phyloP scores from a whole-genome alignment of 2,113 vertebrate genomes.

The Glaucidium brasilianum region DNA sequence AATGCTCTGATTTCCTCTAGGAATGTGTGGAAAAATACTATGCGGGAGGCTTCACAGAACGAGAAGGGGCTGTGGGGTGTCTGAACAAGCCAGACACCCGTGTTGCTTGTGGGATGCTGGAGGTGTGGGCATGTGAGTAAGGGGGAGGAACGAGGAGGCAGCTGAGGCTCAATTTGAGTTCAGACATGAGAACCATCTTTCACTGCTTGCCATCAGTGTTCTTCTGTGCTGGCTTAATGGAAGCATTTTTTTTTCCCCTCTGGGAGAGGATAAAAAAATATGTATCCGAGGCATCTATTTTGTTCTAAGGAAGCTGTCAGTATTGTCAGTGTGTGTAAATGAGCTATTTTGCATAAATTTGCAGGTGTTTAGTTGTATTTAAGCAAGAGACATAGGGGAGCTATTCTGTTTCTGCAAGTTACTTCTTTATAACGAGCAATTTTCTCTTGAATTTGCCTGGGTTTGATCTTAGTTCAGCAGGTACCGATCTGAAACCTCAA shows the following conservation, averaged over 20 bases:
- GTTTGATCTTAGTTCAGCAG: neutral
- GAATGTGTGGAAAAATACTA: neutral
- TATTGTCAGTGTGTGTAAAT: neutral
- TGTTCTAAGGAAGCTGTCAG: constrained; percentile 4
- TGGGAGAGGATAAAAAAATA: neutral
- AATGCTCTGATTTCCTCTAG: neutral
- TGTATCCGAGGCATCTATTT: neutral
- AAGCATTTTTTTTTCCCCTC: neutral
- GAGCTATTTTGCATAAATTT: neutral
- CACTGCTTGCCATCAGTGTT: accelerated
- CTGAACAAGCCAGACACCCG: accelerated
- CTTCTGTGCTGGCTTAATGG: neutral
- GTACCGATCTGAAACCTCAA: neutral
- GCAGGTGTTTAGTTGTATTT: neutral
- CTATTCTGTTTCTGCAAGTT: neutral
- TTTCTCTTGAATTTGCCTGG: neutral
- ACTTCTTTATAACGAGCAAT: neutral
- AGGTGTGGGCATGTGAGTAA: neutral
- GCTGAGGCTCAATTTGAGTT: neutral
- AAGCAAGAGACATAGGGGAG: neutral
- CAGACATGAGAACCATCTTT: neutral
- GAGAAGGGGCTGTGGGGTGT: neutral
- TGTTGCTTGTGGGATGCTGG: neutral
- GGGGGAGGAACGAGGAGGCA: neutral
- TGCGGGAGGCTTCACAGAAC: neutral